A percentile compares a stretch with the other conserved stretches of the same genome.
phyloP scores from a whole-genome alignment of 2,888 invertebrate genomes.

The Diadegma fenestrale region DNA sequence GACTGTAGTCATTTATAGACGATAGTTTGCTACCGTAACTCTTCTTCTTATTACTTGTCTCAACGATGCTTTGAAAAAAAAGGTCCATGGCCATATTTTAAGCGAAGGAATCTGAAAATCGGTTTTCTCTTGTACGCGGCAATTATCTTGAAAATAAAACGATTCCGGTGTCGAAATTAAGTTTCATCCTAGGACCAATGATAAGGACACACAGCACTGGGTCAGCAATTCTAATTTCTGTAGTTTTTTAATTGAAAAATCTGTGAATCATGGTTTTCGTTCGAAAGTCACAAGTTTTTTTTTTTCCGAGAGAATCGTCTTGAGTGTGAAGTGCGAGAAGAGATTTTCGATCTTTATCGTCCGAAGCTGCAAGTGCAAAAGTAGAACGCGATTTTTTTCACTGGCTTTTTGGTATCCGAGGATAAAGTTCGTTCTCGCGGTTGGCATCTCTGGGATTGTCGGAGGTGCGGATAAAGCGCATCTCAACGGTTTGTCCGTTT shows the following conservation, averaged over 20 bases:
- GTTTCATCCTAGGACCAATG: neutral
- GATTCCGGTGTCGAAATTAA: neutral
- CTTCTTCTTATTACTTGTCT: conserved; percentile 29
- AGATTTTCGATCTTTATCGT: neutral
- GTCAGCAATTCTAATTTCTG: too few species aligned
- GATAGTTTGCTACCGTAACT: conserved; percentile 44
- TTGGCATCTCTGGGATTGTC: conserved; percentile 2
- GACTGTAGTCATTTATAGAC: conserved; percentile 42
- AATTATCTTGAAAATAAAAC: neutral
- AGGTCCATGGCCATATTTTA: conserved; percentile 22
- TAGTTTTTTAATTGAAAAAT: neutral
- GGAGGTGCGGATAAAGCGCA: conserved; percentile 44
- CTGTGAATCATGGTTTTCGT: neutral
- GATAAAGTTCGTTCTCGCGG: conserved; percentile 23
- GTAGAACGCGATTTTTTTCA: conserved; percentile 7
- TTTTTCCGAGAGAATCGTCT: neutral
- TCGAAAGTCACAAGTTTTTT: neutral
- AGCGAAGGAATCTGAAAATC: conserved; percentile 15
- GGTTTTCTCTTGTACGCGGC: conserved; percentile 9
- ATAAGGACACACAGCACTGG: neutral
- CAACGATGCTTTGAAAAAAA: conserved; percentile 6
- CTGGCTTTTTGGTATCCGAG: conserved; percentile 8
- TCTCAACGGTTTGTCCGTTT: conserved; percentile 40
- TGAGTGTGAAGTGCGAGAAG: neutral
- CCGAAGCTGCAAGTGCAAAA: neutral